These are phyloP conservation scores for Dichetophora obliterata DNA, from an alignment of 2,888 invertebrate species.

Conservation along the genomic window DNA sequence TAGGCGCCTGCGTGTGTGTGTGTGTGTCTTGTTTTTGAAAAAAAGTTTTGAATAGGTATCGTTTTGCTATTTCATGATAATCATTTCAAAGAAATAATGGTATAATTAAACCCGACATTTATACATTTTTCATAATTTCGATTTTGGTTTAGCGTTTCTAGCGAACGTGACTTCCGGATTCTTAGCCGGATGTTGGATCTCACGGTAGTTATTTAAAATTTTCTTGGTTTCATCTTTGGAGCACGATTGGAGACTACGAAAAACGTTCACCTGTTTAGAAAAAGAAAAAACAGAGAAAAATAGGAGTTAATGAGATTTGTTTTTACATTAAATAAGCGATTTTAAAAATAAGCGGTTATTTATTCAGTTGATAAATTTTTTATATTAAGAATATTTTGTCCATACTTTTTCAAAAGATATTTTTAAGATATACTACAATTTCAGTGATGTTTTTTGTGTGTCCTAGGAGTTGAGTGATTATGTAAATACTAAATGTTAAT, in stretches of 20 bases:
- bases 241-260: constrained; percentile 68
- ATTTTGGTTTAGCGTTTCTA: constrained; percentile 68
- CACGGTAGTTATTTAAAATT: constrained; percentile 69
- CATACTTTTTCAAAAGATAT: no score
- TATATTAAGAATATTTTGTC: no score
- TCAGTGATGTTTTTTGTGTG: no score
- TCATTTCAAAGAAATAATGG: background rate
- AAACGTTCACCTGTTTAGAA: constrained; percentile 63
- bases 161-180: constrained; percentile 69
- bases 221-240: constrained; percentile 69
- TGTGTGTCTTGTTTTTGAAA: background rate
- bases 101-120: background rate
- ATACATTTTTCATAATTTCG: constrained; percentile 65
- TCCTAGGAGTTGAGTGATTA: no score
- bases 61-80: background rate
- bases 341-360: background rate
- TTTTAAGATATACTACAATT: no score
- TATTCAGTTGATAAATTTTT: no score
- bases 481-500: no score
- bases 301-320: background rate
- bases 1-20: background rate
- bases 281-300: background rate
- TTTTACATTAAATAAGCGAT: background rate
- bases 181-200: constrained; percentile 67
- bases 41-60: constrained; percentile 13